Base-by-base conservation (phyloP, 2,113 vertebrate species). In the Rousettus leschenaultii region DNA sequence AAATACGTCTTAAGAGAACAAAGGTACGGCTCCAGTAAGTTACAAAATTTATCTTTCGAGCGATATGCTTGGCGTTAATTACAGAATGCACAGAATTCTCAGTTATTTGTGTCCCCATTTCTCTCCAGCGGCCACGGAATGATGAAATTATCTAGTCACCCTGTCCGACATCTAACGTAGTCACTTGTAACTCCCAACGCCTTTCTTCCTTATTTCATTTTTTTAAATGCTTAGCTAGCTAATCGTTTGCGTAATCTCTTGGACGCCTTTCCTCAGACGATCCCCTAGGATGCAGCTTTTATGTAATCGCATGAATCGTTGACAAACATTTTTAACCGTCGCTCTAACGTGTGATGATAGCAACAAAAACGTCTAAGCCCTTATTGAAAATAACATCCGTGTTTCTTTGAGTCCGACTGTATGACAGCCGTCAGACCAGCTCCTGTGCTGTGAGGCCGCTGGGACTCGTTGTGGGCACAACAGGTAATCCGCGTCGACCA, bases 391-490 rank as follows among this genome's bases (percentile, higher is more conserved):
- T 73, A 30, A 61, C 82, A 71, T 74, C 74, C 5, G 7, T 40
- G 9, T 33, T 71, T 79, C 45, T 55, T 85, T 53, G 45, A 35
- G 38, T 16, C 0, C 12, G 51, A 33, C 5, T 0, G 2, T 5
- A 0, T 33, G 63, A n/a, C 30, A 55, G n/a, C 14, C 12, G 28
- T 30, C 1, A 3, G 55, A 12, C 2, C n/a, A 59, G 22, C 16
- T 33, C 22, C 12, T 18, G 2, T 21, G 68, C 1, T 1, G 13
- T 7, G 19, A n/a, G 55, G 21, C 48, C 43, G 26, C 30, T 0
- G 0, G 6, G 2, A 18, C 18, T 33, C 22, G n/a, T 43, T 8
- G 3, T 6, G 1, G 18, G 19, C 11, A 1, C 35, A 14, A n/a
- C 3, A 2, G 3, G 15, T 30, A 2, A 7, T 12, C 45, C 9